phyloP scores from a whole-genome alignment of 2,113 vertebrate species.

The Lampris megalopsis region DNA sequence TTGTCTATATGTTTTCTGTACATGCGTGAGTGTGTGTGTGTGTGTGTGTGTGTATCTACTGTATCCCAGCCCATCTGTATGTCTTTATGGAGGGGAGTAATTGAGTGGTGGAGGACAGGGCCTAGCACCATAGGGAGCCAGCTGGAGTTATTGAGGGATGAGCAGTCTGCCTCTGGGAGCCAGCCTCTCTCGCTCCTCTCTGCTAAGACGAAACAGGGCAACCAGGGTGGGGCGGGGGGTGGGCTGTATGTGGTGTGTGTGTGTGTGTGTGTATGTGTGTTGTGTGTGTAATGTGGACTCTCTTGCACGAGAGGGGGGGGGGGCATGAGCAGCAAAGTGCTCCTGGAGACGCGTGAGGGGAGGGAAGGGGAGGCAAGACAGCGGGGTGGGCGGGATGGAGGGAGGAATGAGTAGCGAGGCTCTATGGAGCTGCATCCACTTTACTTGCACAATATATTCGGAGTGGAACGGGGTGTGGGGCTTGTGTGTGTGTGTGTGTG shows the following conservation, averaged over 20 bases:
- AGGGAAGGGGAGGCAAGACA: neutral
- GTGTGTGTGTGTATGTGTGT: neutral
- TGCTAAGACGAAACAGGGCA: conserved; percentile 53
- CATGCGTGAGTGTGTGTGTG: conserved; percentile 13
- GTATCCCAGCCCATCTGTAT: conserved; percentile 69
- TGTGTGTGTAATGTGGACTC: too few species aligned
- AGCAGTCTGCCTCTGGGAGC: conserved; percentile 73
- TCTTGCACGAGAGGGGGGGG: neutral
- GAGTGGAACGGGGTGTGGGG: conserved; percentile 5
- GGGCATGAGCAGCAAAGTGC: conserved; percentile 41
- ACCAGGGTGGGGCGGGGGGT: conserved; percentile 22
- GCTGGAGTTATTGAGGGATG: conserved; percentile 77
- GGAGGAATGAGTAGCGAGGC: conserved; percentile 18
- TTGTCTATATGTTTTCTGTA: neutral
- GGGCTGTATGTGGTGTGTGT: neutral
- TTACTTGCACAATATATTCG: conserved; percentile 17
- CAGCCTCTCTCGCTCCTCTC: conserved; percentile 32
- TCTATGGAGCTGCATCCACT: conserved; percentile 20
- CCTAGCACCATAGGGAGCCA: conserved; percentile 73
- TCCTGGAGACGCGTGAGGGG: conserved; percentile 30
- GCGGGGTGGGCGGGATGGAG: conserved; percentile 34
- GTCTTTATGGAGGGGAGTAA: conserved; percentile 74
- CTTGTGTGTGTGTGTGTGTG: neutral
- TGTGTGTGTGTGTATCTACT: conserved; percentile 10
- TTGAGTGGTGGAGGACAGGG: conserved; percentile 76